Evolutionary conservation across 2,113 vertebrate genomes (phyloP).

Genomic region (Tapirus terrestris): DNA sequence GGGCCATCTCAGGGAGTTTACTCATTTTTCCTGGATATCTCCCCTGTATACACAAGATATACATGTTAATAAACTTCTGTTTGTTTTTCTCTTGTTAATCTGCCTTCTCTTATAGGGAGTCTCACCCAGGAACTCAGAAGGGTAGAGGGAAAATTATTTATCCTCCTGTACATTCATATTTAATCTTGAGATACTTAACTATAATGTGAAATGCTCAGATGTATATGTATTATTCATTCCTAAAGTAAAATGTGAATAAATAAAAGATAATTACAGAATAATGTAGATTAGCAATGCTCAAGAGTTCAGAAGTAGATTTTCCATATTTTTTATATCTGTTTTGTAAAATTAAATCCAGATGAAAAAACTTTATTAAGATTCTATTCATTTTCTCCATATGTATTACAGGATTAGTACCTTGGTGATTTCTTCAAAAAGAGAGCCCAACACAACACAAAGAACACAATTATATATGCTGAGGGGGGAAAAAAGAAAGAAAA

Average conservation of each 20-base stretch:
- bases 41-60: neutral
- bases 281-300: neutral
- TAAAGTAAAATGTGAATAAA: neutral
- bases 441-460: neutral
- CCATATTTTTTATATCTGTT: neutral
- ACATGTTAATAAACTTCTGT: neutral
- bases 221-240: neutral
- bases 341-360: constrained; percentile 25
- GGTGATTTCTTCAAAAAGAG: neutral
- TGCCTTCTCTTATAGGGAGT: neutral
- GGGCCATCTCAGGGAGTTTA: neutral
- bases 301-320: neutral
- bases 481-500: neutral
- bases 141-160: neutral
- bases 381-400: neutral
- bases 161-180: neutral
- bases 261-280: neutral
- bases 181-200: constrained; percentile 32
- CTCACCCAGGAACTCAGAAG: neutral
- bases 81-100: neutral
- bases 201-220: neutral
- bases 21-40: neutral
- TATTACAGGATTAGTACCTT: neutral
- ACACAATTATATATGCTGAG: neutral
- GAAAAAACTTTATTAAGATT: neutral